Evolutionary conservation across 2,797 vertebrate species (phyloP).

Genomic region (Holocentrus rufus): DNA sequence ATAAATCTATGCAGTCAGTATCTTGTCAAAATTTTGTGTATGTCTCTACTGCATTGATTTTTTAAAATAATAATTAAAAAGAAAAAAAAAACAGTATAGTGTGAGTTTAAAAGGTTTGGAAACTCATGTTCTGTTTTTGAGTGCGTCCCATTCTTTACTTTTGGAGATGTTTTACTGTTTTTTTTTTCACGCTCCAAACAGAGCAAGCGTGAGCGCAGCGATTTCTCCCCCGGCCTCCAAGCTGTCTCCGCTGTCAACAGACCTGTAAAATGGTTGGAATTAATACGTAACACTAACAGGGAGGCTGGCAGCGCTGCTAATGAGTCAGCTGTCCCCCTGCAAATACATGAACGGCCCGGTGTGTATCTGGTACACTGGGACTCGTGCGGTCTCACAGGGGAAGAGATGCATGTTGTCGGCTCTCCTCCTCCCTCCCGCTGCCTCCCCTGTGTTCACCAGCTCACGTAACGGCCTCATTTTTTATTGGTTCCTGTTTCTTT

Average conservation of each 20-base stretch:
- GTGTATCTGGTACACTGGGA: constrained; percentile 22
- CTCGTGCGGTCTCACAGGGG: constrained; percentile 1
- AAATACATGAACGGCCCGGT: background rate
- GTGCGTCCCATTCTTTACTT: no score
- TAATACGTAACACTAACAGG: background rate
- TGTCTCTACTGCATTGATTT: no score
- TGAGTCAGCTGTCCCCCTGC: background rate
- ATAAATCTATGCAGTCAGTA: no score
- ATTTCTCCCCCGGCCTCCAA: no score
- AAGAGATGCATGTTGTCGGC: constrained; percentile 2
- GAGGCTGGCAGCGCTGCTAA: background rate
- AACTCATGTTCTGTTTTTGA: no score
- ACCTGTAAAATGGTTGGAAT: background rate
- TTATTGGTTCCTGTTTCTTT: constrained; percentile 31
- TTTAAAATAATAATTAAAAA: no score
- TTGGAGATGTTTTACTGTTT: no score
- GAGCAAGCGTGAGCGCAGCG: no score
- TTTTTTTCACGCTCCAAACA: no score
- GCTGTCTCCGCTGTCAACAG: background rate
- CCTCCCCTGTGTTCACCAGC: constrained; percentile 18
- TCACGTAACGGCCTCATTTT: constrained; percentile 29
- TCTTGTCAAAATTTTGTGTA: no score
- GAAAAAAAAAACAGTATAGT: no score
- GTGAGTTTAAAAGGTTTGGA: no score
- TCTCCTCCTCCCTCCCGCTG: background rate